Base-by-base conservation (phyloP, 2,113 vertebrate genomes). In the human (Homo sapiens) region DNA sequence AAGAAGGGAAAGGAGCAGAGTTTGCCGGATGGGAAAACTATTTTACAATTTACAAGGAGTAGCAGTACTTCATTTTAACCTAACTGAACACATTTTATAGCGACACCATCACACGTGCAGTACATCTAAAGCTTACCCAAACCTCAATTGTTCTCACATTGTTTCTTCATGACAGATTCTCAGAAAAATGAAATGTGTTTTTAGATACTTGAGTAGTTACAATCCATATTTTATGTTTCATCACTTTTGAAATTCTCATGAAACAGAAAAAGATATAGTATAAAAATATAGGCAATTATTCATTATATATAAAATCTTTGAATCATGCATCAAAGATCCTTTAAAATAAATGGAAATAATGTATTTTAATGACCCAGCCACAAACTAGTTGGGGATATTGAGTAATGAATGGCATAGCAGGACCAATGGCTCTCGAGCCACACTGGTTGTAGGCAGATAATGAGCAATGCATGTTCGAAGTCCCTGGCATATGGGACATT, bases 301-400 rank as follows among this genome's bases (percentile, higher is more conserved):
- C 85, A 94, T 97, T 93, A 84, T 96, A 75, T 91, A 93, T 96
- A 96, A 95, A 95, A 25, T 68, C 89, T 97, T 98, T 98, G 97
- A 98, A 97, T 97, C 96, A 96, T 97, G 66, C 80, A 97, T 94
- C 73, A 94, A 90, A 98, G 96, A 96, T 43, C 89, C 95, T 95
- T 98, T 97, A 95, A 98, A 96, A 92, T 97, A 98, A 97, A 85
- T 96, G 90, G 88, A 97, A 97, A 92, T 85, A 78, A 89, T 97
- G 25, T 75, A 86, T 97, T 96, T 96, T 94, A 81, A 90, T 66
- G n/a, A 92, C 79, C 68, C 79, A 48, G 83, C 68, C 72, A 92
- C 64, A 92, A 40, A 94, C 88, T 80, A 45, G 79, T 76, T 45
- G 78, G 57, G 43, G 48, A 76, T 57, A 27, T 57, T 43, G 94